These are phyloP conservation scores for Bombus sylvicola DNA, from an alignment of 1,140 invertebrate genomes.

Conservation along the genomic window DNA sequence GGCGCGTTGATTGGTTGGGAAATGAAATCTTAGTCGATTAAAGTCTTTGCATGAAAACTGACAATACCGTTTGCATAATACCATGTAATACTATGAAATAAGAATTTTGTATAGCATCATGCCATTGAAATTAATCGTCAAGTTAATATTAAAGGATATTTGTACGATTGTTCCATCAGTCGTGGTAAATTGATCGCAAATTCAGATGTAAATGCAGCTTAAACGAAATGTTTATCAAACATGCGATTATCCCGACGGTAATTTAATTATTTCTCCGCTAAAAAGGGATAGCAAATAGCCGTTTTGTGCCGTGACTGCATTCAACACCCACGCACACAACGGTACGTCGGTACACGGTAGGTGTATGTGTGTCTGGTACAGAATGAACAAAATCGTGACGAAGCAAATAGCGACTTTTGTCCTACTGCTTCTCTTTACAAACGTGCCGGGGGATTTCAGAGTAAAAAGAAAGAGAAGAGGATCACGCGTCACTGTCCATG, in stretches of 20 bases:
- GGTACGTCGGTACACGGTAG: background rate
- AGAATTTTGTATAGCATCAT: background rate
- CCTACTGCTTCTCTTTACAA: slow-evolving; percentile 36
- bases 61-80: background rate
- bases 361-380: slow-evolving; percentile 58
- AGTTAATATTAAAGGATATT: background rate
- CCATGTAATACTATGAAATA: background rate
- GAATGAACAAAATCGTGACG: slow-evolving; percentile 80
- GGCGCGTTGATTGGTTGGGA: background rate
- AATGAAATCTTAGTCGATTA: no score
- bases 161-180: background rate
- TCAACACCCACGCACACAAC: slow-evolving; percentile 3
- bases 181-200: background rate
- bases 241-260: background rate
- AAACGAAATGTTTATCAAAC: background rate
- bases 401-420: slow-evolving; percentile 71
- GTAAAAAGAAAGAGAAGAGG: slow-evolving; percentile 12
- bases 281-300: background rate
- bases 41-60: background rate
- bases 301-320: background rate
- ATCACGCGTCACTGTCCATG: slow-evolving; percentile 26
- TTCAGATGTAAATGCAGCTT: background rate
- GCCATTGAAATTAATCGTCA: background rate
- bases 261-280: slow-evolving; percentile 7
- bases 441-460: slow-evolving; percentile 50